Evolutionary conservation across 1,140 invertebrate genomes (phyloP), one percentile per base, ranked within the genome.

Genomic region (Copidosoma floridanum): DNA sequence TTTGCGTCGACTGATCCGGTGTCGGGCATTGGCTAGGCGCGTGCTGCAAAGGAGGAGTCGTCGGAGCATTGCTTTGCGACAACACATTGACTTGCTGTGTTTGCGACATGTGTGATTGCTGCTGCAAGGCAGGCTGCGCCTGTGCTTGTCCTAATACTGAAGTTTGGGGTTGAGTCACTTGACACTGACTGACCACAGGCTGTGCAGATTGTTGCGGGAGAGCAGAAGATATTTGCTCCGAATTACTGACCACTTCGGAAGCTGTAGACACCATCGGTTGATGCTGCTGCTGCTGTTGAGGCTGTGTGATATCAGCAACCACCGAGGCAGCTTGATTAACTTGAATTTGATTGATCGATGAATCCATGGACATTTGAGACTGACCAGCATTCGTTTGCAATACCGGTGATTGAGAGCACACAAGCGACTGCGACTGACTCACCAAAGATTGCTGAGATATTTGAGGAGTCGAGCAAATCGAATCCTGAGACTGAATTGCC

Each of bases 81-180:
- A 79, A 66, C 16, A 73, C 70, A 46, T 67, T 68, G 5, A 76
- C 71, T 63, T 71, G 73, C 29, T 70, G 70, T 32, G 61, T 61
- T 20, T 66, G 70, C 16, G 40, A 51, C 20, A 47, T 75, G 72
- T 53, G 70, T 63, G 32, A 68, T 70, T 64, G 46, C 2, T 32
- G 29, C 26, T 21, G 29, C 51, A 41, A 38, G 20, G 3, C 41
- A 16, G 54, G 26, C 52, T 43, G 41, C 14, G 56, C 7, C 50
- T 57, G 64, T 11, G 52, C 21, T 54, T 61, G 65, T 12, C 53
- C 57, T 60, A 69, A 64, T 65, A 63, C 61, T 60, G 74, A 61
- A 41, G 63, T 21, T 44, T 65, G 68, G 6, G 47, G 27, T 38
- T 65, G 61, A 18, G 43, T 24, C 4, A 48, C 24, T 40, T 57